phyloP scores from a whole-genome alignment of 1,140 invertebrate species.

The Pogonus chalceus region DNA sequence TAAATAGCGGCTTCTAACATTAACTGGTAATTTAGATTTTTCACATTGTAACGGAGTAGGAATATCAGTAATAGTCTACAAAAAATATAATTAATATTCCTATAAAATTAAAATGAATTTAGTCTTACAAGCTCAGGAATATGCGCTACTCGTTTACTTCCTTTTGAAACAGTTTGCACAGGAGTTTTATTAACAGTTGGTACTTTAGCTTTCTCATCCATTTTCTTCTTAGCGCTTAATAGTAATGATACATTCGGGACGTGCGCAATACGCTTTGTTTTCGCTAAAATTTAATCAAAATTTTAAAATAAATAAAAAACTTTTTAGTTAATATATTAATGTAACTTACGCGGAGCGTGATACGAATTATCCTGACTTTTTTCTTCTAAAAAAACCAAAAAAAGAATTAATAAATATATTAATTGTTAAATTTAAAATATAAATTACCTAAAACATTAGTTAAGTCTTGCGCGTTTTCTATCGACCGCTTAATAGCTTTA shows the following conservation, averaged over 20 bases:
- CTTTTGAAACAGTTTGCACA: conserved; percentile 57
- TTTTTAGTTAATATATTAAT: conserved; percentile 23
- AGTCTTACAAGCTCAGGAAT: conserved; percentile 38
- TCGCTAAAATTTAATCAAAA: conserved; percentile 26
- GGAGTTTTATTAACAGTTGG: conserved; percentile 42
- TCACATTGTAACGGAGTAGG: conserved; percentile 56
- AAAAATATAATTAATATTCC: conserved; percentile 6
- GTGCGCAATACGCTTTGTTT: conserved; percentile 50
- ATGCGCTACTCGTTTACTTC: conserved; percentile 57
- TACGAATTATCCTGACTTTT: conserved; percentile 10
- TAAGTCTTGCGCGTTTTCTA: conserved; percentile 1
- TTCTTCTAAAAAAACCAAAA: conserved; percentile 6
- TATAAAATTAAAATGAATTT: background rate
- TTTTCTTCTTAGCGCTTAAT: conserved; percentile 46
- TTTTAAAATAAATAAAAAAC: conserved; percentile 23
- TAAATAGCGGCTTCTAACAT: conserved; percentile 73
- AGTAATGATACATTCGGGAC: conserved; percentile 49
- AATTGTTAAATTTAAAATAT: conserved; percentile 17
- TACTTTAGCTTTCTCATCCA: conserved; percentile 35
- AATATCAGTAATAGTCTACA: conserved; percentile 24
- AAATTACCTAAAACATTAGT: conserved; percentile 3
- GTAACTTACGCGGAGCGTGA: background rate
- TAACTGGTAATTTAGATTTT: conserved; percentile 71
- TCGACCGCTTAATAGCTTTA: too few relatives aligned
- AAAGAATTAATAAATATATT: conserved; percentile 5